Evolutionary conservation across 2,888 invertebrate species (phyloP).

Genomic region (Caenorhabditis imperialis): DNA sequence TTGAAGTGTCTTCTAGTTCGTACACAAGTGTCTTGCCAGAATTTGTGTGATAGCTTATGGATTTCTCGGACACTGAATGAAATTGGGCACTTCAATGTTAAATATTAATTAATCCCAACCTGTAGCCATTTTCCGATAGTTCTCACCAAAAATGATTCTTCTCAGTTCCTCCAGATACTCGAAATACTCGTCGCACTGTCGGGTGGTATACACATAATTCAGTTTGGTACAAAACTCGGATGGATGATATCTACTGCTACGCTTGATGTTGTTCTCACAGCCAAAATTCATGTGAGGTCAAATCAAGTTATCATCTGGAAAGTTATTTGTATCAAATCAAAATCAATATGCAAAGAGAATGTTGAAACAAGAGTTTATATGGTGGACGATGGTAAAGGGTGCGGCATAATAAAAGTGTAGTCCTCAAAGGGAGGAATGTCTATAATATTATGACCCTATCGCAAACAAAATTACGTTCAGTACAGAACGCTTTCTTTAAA

Average conservation of each 20-base stretch:
- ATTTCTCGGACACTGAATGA: background rate
- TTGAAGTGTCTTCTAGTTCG: constrained; percentile 12
- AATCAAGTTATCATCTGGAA: constrained; percentile 53
- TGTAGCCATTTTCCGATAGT: constrained; percentile 6
- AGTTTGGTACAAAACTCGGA: constrained; percentile 33
- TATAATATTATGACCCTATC: too few species aligned
- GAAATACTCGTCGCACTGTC: constrained; percentile 44
- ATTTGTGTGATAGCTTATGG: constrained; percentile 28
- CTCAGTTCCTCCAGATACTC: constrained; percentile 36
- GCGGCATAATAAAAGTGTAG: too few species aligned
- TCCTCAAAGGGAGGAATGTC: too few species aligned
- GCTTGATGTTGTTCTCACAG: constrained; percentile 36
- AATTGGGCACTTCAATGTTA: background rate
- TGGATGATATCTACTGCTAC: constrained; percentile 36
- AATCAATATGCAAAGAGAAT: background rate
- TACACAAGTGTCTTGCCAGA: constrained; percentile 29
- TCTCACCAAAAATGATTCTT: constrained; percentile 27
- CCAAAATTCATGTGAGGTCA: constrained; percentile 44
- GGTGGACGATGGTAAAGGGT: constrained; percentile 12
- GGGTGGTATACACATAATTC: constrained; percentile 41
- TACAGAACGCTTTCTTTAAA: too few species aligned
- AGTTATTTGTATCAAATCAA: background rate
- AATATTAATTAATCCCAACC: constrained; percentile 3
- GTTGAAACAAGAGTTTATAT: too few species aligned
- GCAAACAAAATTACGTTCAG: too few species aligned